phyloP scores from a whole-genome alignment of 2,888 invertebrate genomes.

The Zygaena filipendulae region DNA sequence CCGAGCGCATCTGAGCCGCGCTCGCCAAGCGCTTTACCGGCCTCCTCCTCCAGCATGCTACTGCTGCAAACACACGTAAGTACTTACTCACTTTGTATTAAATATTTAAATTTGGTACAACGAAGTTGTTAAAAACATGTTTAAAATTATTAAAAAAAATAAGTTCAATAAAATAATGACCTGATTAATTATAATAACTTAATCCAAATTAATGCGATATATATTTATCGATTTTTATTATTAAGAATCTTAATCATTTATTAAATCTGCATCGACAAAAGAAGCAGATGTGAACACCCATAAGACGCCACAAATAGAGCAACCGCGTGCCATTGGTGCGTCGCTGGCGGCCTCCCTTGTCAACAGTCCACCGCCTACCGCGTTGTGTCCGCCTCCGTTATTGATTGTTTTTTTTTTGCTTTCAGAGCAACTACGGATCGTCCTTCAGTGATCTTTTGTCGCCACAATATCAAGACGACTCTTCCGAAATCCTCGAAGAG shows the following conservation, averaged over 20 bases:
- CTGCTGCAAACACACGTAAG: slow-evolving; percentile 92
- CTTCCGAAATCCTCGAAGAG: slow-evolving; percentile 75
- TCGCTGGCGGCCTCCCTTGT: slow-evolving; percentile 43
- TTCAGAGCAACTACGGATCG: slow-evolving; percentile 82
- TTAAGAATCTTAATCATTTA: no score
- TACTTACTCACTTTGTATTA: slow-evolving; percentile 13
- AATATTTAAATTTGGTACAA: slow-evolving; percentile 7
- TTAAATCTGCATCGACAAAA: no score
- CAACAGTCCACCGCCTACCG: slow-evolving; percentile 44
- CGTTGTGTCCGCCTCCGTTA: slow-evolving; percentile 44
- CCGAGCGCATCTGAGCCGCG: slow-evolving; percentile 67
- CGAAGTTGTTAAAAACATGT: slow-evolving; percentile 2
- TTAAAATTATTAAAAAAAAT: slow-evolving; percentile 3
- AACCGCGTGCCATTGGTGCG: slow-evolving; percentile 44
- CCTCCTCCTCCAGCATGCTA: slow-evolving; percentile 87
- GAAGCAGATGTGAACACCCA: no score
- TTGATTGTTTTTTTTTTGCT: slow-evolving; percentile 33
- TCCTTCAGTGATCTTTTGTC: slow-evolving; percentile 83
- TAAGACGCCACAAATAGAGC: slow-evolving; percentile 20
- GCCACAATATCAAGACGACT: slow-evolving; percentile 79
- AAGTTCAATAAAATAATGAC: neutral
- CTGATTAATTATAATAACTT: no score
- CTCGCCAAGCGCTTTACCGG: slow-evolving; percentile 66
- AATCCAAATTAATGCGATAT: no score
- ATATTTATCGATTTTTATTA: no score